Evolutionary conservation across 2,888 invertebrate genomes (phyloP), one percentile per base, ranked within the genome.

Genomic region (Zeuzera pyrina): DNA sequence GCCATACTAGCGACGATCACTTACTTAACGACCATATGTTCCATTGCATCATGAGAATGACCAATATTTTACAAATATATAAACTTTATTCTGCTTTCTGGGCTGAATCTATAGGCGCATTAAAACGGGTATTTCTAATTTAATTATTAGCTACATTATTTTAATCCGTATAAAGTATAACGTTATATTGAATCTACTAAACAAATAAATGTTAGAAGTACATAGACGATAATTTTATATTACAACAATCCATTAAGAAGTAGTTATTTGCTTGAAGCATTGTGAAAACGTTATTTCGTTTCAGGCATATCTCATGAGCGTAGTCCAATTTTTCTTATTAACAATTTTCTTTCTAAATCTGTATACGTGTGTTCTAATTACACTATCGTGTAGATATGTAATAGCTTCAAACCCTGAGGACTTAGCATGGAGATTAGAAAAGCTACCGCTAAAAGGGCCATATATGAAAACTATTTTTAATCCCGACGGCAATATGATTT

Each of bases 231-330:
- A n/a, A n/a, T n/a, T n/a, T n/a, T n/a, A n/a, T n/a, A n/a, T n/a
- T n/a, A n/a, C n/a, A n/a, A n/a, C n/a, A n/a, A n/a, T n/a, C n/a
- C n/a, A n/a, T n/a, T n/a, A n/a, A n/a, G n/a, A n/a, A n/a, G n/a
- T n/a, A n/a, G n/a, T n/a, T n/a, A n/a, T n/a, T n/a, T n/a, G n/a
- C n/a, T n/a, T n/a, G n/a, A n/a, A n/a, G n/a, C n/a, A n/a, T n/a
- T n/a, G n/a, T n/a, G n/a, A n/a, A n/a, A n/a, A n/a, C n/a, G n/a
- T n/a, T 29, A 39, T 25, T 19, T 19, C 6, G 29, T 69, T 73
- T 35, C 61, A 85, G 85, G 79, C 78, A n/a, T 78, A 83, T 36
- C 45, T 79, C 10, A 74, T 84, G 68, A 81, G 81, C 37, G 76
- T 84, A 0, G 53, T 84, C 0, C 84, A 85, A 46, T 85, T 83